Evolutionary conservation across 2,113 vertebrate genomes (phyloP).

Genomic region (Pteropus alecto): DNA sequence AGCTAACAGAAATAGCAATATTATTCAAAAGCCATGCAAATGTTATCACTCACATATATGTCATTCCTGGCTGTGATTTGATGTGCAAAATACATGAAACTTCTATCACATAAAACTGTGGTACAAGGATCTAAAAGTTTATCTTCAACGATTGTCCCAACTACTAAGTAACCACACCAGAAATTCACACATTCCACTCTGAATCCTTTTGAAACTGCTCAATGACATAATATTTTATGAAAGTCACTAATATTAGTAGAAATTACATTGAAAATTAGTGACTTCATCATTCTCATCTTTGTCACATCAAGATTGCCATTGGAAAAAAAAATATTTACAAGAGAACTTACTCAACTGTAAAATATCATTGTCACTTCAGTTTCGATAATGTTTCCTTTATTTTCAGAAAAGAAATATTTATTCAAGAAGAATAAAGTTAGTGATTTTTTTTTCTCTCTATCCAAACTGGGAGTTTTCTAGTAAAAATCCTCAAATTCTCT

Average conservation of each 20-base stretch:
- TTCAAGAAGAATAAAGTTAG: neutral
- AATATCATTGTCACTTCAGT: neutral
- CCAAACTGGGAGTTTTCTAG: neutral
- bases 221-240: neutral
- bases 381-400: neutral
- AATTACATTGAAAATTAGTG: neutral
- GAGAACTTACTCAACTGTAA: neutral
- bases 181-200: neutral
- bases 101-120: neutral
- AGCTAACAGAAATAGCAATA: neutral
- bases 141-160: neutral
- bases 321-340: neutral
- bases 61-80: neutral
- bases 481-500: neutral
- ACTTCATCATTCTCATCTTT: neutral
- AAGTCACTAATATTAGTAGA: neutral
- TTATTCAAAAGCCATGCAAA: neutral
- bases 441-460: neutral
- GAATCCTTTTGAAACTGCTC: neutral
- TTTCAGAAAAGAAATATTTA: constrained; percentile 32
- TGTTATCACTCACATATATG: neutral
- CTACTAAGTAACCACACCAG: neutral
- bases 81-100: neutral
- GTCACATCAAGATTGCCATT: neutral
- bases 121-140: neutral